Evolutionary conservation across 2,888 invertebrate species (phyloP).

Genomic region (Elaeidobius kamerunicus): DNA sequence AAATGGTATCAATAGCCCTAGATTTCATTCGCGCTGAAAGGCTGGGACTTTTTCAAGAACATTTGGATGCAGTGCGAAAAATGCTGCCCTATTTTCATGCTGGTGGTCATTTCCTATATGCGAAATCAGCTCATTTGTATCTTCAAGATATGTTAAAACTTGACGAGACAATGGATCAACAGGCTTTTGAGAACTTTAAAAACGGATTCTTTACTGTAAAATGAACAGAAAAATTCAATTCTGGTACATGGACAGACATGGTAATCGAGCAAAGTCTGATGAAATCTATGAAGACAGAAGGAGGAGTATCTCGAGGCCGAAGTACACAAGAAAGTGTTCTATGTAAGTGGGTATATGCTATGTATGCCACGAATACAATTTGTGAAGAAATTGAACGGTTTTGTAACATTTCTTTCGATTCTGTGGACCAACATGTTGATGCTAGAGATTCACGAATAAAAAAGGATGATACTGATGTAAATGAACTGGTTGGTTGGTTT

Average conservation of each 20-base stretch:
- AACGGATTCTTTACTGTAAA: constrained; percentile 31
- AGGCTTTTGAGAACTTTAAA: constrained; percentile 12
- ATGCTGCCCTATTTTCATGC: no score
- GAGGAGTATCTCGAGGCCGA: constrained; percentile 44
- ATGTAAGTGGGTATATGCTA: constrained; percentile 43
- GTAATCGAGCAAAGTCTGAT: constrained; percentile 41
- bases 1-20: constrained; percentile 29
- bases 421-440: constrained; percentile 34
- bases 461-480: constrained; percentile 39
- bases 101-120: background rate
- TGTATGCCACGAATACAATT: background rate
- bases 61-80: constrained; percentile 8
- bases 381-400: constrained; percentile 28
- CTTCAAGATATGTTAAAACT: constrained; percentile 15
- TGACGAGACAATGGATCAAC: constrained; percentile 1
- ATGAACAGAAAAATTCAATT: constrained; percentile 33
- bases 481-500: constrained; percentile 36
- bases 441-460: constrained; percentile 37
- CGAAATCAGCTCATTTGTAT: background rate
- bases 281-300: constrained; percentile 37
- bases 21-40: constrained; percentile 30
- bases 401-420: constrained; percentile 34
- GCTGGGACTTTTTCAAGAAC: constrained; percentile 18
- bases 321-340: constrained; percentile 45
- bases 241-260: constrained; percentile 39